Evolutionary conservation across 2,797 vertebrate genomes (phyloP).

Genomic region (Holocentrus rufus): DNA sequence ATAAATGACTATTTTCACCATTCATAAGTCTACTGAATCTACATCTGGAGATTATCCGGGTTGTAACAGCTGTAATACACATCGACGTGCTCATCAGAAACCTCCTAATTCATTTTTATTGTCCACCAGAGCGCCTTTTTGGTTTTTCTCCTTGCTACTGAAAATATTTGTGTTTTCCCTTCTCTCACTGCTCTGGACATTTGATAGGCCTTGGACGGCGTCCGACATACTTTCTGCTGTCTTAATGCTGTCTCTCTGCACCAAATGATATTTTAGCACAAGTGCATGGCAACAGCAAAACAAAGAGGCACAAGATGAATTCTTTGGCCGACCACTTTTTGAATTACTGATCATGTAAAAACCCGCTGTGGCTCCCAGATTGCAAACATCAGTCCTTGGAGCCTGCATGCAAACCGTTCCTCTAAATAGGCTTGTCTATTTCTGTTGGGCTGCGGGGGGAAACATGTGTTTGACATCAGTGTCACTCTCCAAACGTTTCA

Average conservation of each 20-base stretch:
- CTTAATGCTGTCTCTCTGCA: conserved; percentile 72
- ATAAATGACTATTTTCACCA: conserved; percentile 57
- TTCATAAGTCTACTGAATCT: conserved; percentile 49
- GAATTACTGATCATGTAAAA: conserved; percentile 90
- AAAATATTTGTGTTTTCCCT: conserved; percentile 79
- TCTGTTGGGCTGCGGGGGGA: conserved; percentile 82
- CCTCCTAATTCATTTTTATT: conserved; percentile 76
- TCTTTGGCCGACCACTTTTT: conserved; percentile 85
- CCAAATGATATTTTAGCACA: conserved; percentile 84
- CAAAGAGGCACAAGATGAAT: conserved; percentile 83
- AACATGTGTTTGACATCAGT: conserved; percentile 87
- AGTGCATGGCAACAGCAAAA: conserved; percentile 87
- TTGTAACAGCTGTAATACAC: conserved; percentile 74
- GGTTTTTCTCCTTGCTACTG: conserved; percentile 76
- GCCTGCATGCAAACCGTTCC: conserved; percentile 83
- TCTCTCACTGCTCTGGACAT: conserved; percentile 72
- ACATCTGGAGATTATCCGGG: conserved; percentile 78
- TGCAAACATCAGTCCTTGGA: conserved; percentile 87
- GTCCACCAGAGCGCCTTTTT: conserved; percentile 72
- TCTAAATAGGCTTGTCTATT: conserved; percentile 86
- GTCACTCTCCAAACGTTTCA: conserved; percentile 67
- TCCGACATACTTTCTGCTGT: conserved; percentile 79
- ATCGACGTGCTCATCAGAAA: conserved; percentile 72
- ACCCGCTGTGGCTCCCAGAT: conserved; percentile 85
- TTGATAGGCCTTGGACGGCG: conserved; percentile 71